Evolutionary conservation across 2,888 invertebrate species (phyloP).

Genomic region (Ochropacha duplaris): DNA sequence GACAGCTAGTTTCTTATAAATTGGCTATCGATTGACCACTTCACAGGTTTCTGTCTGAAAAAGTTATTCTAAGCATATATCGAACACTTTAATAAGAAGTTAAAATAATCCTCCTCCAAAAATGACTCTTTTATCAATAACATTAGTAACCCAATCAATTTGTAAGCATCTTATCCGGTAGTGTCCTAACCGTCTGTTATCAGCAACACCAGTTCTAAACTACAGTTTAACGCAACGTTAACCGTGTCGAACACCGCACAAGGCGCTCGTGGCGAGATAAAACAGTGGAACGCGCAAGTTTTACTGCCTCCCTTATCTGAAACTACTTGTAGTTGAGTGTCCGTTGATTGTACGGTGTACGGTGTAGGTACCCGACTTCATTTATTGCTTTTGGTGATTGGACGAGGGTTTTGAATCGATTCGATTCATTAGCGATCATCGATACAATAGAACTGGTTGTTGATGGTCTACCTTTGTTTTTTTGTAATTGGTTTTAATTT

Average conservation of each 20-base stretch:
- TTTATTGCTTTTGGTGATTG: constrained; percentile 18
- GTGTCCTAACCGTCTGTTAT: not conserved
- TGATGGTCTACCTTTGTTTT: not conserved
- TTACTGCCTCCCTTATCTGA: constrained; percentile 38
- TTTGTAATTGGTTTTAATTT: too few species aligned
- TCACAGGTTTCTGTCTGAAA: too few species aligned
- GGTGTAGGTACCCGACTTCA: too few species aligned
- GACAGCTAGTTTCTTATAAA: too few species aligned
- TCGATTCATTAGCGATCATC: not conserved
- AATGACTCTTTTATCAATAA: not conserved
- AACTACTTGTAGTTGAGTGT: constrained; percentile 35
- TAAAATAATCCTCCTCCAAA: not conserved
- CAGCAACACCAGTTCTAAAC: constrained; percentile 2
- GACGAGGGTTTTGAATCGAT: not conserved
- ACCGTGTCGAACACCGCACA: constrained; percentile 2
- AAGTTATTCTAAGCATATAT: too few species aligned
- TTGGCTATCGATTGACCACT: too few species aligned
- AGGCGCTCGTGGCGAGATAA: constrained; percentile 23
- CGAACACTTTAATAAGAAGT: too few species aligned
- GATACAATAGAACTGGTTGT: not conserved
- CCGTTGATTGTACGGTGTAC: constrained; percentile 18
- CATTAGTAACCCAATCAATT: not conserved
- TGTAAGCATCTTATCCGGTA: constrained; percentile 1
- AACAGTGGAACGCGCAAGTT: constrained; percentile 15
- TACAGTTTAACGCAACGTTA: not conserved